phyloP scores from a whole-genome alignment of 2,888 invertebrate species.

The Sarcophaga subvicina region DNA sequence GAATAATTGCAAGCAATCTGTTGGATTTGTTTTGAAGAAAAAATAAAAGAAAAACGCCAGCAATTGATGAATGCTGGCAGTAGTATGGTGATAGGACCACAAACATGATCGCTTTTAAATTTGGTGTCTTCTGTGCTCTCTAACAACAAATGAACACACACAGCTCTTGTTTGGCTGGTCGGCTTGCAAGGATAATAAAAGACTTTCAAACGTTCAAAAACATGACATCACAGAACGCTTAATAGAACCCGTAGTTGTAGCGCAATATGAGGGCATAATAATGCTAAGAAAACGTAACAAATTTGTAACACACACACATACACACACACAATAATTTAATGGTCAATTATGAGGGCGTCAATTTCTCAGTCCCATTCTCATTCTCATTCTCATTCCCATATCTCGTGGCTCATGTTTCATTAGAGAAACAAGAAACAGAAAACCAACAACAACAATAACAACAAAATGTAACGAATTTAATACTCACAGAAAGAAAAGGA shows the following conservation, averaged over 20 bases:
- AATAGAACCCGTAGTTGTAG: constrained; percentile 14
- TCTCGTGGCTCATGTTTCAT: no score
- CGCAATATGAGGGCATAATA: constrained; percentile 20
- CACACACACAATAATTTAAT: constrained; percentile 56
- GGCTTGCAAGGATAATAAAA: constrained; percentile 58
- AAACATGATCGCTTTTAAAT: constrained; percentile 56
- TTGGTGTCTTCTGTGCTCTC: background rate
- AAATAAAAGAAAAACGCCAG: background rate
- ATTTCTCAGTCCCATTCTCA: background rate
- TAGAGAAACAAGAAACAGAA: no score
- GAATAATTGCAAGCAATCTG: constrained; percentile 50
- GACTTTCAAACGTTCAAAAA: constrained; percentile 13
- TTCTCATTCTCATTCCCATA: no score
- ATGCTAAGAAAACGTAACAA: constrained; percentile 19
- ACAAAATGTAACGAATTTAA: no score
- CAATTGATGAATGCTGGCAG: background rate
- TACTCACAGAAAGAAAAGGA: no score
- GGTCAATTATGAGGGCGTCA: constrained; percentile 69
- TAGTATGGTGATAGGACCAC: background rate
- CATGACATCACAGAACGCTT: constrained; percentile 30
- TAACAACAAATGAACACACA: constrained; percentile 11
- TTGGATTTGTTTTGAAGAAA: constrained; percentile 12
- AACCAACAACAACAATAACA: no score
- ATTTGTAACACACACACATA: constrained; percentile 21
- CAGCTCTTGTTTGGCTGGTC: background rate